These are phyloP conservation scores for pig (Sus scrofa) DNA, from an alignment of 2,113 vertebrate species.

Conservation along the genomic window DNA sequence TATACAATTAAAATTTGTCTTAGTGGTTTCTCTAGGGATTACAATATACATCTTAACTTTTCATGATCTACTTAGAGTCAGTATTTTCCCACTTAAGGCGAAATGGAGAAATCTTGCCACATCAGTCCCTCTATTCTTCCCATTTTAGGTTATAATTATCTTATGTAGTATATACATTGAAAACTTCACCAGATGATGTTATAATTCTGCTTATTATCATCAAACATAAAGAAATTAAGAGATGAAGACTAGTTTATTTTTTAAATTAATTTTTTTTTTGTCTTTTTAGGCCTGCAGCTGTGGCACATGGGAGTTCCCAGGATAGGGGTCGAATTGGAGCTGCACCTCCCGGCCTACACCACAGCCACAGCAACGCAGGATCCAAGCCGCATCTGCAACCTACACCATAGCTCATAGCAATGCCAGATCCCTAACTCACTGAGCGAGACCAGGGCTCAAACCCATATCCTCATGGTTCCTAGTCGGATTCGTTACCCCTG, in stretches of 20 bases:
- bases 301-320: too few species aligned
- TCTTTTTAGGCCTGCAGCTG: too few species aligned
- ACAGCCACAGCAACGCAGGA: too few species aligned
- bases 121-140: neutral
- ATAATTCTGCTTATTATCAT: conserved; percentile 12
- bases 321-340: too few species aligned
- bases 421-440: too few species aligned
- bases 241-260: neutral
- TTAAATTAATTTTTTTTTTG: too few species aligned
- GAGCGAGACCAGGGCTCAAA: too few species aligned
- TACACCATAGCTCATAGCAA: too few species aligned
- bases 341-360: too few species aligned
- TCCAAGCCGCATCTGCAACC: too few species aligned
- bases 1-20: neutral
- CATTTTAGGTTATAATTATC: neutral
- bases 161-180: neutral
- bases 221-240: conserved; percentile 23
- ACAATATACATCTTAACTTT: conserved; percentile 3
- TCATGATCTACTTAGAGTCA: neutral
- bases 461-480: too few species aligned
- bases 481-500: too few species aligned
- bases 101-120: neutral
- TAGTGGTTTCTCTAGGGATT: neutral
- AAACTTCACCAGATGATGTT: neutral
- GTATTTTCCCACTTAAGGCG: neutral